Evolutionary conservation across 2,113 vertebrate species (phyloP).

Genomic region (Ondatra zibethicus): DNA sequence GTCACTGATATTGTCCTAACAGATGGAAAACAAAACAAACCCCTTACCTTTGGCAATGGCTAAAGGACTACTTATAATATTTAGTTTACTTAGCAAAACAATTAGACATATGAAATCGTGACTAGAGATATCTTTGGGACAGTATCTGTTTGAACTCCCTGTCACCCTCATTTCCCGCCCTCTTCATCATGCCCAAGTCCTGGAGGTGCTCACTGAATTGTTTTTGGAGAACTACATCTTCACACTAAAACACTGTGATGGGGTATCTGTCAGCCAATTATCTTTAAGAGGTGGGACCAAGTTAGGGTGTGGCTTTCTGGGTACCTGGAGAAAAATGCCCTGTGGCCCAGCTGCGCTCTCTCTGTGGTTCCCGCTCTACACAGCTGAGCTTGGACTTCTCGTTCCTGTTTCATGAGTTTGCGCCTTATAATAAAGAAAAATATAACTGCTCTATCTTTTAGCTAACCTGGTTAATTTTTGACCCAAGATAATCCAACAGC

Average conservation of each 20-base stretch:
- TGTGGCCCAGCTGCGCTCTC: too few species aligned
- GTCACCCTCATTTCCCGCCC: background rate
- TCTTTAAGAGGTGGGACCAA: too few species aligned
- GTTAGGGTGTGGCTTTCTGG: too few species aligned
- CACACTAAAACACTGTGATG: background rate
- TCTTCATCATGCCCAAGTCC: background rate
- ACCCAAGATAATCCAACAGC: too few species aligned
- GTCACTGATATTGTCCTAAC: conserved; percentile 30
- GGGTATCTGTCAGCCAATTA: too few species aligned
- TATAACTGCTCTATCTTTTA: too few species aligned
- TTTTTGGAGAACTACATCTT: conserved; percentile 3
- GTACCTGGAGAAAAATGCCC: too few species aligned
- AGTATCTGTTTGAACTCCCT: background rate
- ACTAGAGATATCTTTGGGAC: conserved; percentile 28
- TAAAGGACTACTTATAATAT: background rate
- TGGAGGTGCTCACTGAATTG: background rate
- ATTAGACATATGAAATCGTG: background rate
- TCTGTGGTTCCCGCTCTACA: too few species aligned
- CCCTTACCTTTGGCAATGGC: background rate
- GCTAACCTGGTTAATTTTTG: too few species aligned
- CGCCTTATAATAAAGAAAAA: too few species aligned
- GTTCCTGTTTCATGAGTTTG: too few species aligned
- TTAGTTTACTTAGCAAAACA: background rate
- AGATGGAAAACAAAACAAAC: background rate
- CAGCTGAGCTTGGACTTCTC: too few species aligned